Evolutionary conservation across 2,888 invertebrate species (phyloP).

Genomic region (Oconnorella tubifera): DNA sequence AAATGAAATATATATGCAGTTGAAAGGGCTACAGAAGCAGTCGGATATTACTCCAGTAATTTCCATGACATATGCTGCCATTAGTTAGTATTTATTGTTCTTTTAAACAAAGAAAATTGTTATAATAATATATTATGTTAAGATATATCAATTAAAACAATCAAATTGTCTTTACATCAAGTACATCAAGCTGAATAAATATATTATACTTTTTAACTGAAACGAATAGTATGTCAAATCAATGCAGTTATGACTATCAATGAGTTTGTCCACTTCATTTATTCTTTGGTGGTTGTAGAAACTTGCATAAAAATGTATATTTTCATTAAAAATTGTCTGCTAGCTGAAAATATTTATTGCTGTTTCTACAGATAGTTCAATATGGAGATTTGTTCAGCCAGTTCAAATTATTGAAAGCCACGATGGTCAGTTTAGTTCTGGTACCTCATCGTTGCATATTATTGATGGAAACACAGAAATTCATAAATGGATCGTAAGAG

Average conservation of each 20-base stretch:
- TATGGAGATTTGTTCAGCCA: not conserved
- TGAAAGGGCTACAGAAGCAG: not conserved
- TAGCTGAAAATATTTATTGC: no score
- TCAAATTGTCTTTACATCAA: no score
- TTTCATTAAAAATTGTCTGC: no score
- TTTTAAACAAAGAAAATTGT: no score
- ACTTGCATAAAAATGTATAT: no score
- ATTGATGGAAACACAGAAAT: not conserved
- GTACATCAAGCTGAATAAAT: no score
- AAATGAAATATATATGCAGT: not conserved
- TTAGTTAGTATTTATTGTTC: slow-evolving; percentile 3
- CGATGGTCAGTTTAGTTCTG: not conserved
- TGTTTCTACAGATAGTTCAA: not conserved
- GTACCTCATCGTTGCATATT: not conserved
- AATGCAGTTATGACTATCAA: not conserved
- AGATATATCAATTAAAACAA: no score
- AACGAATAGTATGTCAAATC: no score
- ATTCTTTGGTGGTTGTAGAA: no score
- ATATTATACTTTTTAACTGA: no score
- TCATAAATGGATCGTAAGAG: not conserved
- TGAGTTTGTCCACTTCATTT: no score
- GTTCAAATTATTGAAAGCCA: not conserved
- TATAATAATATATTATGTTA: no score
- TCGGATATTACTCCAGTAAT: not conserved
- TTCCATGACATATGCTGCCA: not conserved